Evolutionary conservation across 1,140 invertebrate species (phyloP), one percentile per base, ranked within the genome.

Genomic region (Stegodyphus dumicola): DNA sequence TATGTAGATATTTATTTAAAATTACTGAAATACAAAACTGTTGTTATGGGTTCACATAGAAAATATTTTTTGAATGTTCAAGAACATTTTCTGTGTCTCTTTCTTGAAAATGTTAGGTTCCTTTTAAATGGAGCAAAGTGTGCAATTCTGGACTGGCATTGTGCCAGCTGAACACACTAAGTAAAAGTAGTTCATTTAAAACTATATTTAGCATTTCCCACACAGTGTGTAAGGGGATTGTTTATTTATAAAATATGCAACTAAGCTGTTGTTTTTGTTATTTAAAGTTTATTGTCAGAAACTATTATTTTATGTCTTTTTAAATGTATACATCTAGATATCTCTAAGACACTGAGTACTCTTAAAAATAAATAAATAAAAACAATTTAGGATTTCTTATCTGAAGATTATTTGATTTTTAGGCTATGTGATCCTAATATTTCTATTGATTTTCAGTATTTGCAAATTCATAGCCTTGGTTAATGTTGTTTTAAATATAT

Each of bases 121-220:
- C 66, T 69, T 66, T 69, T 70, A 79, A 79, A 79, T 52, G 66
- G 66, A 79, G 66, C 77, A 79, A 52, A 79, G 60, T 54, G 54
- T 17, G 66, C 77, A 70, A 79, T 70, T 79, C 77, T 79, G 18
- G 5, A 7, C 77, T 79, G 77, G 77, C 77, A 69, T 10, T 33
- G 4, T 56, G 65, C 77, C 77, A 79, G 56, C 52, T 70, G 10
- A 67, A 69, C 66, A n/a, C 53, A 54, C 11, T 60, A 11, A 18
- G 6, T 10, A 73, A 74, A 83, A 83, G 71, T 74, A 83, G 79
- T 66, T 74, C 70, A 75, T 83, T 83, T 74, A 17, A 54, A 71
- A 74, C 60, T 83, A 83, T 83, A 74, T 83, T 83, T 49, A 51
- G 70, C 5, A 17, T 81, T 33, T 75, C 54, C 49, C 75, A 54